Conservation (phyloP, 1,140 invertebrate species). For the Cataglyphis hispanica region DNA sequence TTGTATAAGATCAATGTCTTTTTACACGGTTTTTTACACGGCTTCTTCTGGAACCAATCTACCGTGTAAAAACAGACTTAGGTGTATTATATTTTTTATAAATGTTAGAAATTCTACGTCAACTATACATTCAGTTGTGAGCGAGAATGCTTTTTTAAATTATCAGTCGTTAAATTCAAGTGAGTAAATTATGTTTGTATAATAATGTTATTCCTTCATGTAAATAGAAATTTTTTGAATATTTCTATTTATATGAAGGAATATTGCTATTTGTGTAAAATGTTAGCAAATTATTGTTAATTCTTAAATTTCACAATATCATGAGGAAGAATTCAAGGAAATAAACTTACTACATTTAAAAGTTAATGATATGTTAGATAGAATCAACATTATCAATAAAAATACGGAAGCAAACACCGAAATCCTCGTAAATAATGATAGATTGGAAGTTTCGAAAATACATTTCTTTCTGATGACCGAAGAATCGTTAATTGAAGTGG, state of each 20-base stretch:
- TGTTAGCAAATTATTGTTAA: constrained; percentile 20
- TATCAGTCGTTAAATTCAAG: constrained; percentile 23
- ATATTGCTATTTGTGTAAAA: constrained; percentile 4
- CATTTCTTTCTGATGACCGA: too few relatives aligned
- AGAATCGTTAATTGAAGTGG: too few relatives aligned
- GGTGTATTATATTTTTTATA: constrained; percentile 9
- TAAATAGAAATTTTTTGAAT: too few relatives aligned
- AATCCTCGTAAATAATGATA: too few relatives aligned
- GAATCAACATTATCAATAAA: too few relatives aligned
- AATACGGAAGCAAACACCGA: too few relatives aligned
- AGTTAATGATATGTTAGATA: constrained; percentile 12
- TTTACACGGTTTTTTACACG: too few relatives aligned
- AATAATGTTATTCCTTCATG: constrained; percentile 28
- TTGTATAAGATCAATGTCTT: too few relatives aligned
- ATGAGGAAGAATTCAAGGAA: constrained; percentile 22
- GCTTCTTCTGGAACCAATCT: too few relatives aligned
- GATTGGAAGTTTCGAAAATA: too few relatives aligned
- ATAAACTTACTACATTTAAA: constrained; percentile 43
- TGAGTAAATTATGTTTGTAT: constrained; percentile 15
- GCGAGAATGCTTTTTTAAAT: constrained; percentile 1
- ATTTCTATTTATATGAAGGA: too few relatives aligned
- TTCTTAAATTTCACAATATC: constrained; percentile 45
- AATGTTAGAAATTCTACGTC: neutral
- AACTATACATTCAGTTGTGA: constrained; percentile 1
- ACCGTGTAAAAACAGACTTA: too few relatives aligned